Evolutionary conservation across 1,140 invertebrate species (phyloP), one percentile per base, ranked within the genome.

Genomic region (Subanguina moxae): DNA sequence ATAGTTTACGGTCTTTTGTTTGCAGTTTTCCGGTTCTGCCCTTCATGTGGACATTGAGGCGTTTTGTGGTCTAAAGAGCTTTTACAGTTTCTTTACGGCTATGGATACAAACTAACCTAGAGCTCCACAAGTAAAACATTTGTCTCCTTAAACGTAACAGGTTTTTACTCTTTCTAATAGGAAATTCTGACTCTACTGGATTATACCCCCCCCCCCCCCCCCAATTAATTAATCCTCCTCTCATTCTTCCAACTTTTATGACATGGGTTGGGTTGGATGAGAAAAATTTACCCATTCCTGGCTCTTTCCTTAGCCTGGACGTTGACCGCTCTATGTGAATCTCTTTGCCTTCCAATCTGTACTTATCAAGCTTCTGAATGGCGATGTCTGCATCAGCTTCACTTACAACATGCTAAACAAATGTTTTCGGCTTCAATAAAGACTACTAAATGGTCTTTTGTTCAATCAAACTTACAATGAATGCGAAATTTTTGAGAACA

Each of bases 401-500:
- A 11, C 61, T 65, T 21, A 63, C 68, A 8, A 82, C 77, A 65
- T 80, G 78, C 80, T 78, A 68, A 56, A 74, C 48, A 38, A 38
- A n/a, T n/a, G n/a, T n/a, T n/a, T n/a, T n/a, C n/a, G n/a, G n/a
- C n/a, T n/a, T n/a, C n/a, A n/a, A n/a, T n/a, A n/a, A n/a, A n/a
- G n/a, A n/a, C n/a, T n/a, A n/a, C n/a, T n/a, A n/a, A n/a, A n/a
- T n/a, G n/a, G n/a, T n/a, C n/a, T n/a, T 38, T 38, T 38, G 11
- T 38, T 38, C 48, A 52, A 52, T 52, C 15, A 52, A 52, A 52
- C 63, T 68, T 72, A 80, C 79, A 13, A 82, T 76, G 63, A 80
- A 80, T 8, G 78, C 78, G 58, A 76, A 80, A 65, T 82, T 82
- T 56, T 80, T 80, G 9, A 80, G 61, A 13, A 80, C 80, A 62